Evolutionary conservation across 2,797 vertebrate species (phyloP).

Genomic region (Hippocampus kuda): DNA sequence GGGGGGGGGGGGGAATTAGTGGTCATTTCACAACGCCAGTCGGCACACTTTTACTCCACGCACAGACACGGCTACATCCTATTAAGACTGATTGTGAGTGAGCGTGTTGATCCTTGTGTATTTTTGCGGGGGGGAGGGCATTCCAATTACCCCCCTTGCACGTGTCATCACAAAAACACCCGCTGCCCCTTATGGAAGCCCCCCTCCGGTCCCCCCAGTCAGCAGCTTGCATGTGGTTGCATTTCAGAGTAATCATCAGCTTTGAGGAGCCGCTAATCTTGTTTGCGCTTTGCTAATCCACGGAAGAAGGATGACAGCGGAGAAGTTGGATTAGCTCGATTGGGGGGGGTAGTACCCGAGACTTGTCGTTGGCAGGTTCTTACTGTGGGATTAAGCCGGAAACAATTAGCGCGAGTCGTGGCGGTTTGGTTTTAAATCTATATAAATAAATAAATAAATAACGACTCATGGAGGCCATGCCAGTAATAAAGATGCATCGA

Average conservation of each 20-base stretch:
- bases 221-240: constrained; percentile 29
- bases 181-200: too few relatives aligned
- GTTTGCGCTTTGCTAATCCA: constrained; percentile 58
- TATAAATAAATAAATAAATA: too few relatives aligned
- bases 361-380: background rate
- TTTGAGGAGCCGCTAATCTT: constrained; percentile 52
- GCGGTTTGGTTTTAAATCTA: background rate
- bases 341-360: background rate
- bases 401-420: background rate
- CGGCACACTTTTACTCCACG: constrained; percentile 1
- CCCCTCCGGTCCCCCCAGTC: background rate
- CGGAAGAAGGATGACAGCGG: constrained; percentile 40
- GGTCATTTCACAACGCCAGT: constrained; percentile 22
- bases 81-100: constrained; percentile 41
- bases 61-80: constrained; percentile 28
- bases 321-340: constrained; percentile 37
- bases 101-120: constrained; percentile 36
- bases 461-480: background rate
- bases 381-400: background rate
- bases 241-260: constrained; percentile 46
- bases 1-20: constrained; percentile 35
- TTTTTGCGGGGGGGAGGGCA: constrained; percentile 10
- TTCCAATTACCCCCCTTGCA: constrained; percentile 11
- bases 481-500: background rate
- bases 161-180: too few relatives aligned